phyloP scores from a whole-genome alignment of 2,888 invertebrate genomes.

The Minunthozetes semirufus region DNA sequence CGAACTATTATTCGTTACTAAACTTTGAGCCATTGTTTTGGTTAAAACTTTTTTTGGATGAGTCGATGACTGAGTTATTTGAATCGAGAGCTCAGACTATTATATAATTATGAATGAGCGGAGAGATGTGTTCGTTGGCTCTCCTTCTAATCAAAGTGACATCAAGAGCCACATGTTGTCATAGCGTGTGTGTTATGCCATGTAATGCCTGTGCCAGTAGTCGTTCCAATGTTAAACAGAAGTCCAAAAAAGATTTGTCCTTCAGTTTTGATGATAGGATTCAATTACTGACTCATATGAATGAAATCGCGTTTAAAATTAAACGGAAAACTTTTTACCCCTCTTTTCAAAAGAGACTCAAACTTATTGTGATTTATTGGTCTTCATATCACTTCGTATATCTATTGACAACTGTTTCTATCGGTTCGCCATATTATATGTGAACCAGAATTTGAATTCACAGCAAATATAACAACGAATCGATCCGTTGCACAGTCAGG shows the following conservation, averaged over 20 bases:
- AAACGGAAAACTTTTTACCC: not conserved
- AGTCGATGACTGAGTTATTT: not conserved
- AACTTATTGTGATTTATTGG: slow-evolving; percentile 5
- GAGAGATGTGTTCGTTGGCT: not conserved
- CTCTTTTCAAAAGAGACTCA: not conserved
- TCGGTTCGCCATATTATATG: slow-evolving; percentile 1
- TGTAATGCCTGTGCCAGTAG: slow-evolving; percentile 7
- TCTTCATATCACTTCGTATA: not conserved
- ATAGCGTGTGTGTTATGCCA: not conserved
- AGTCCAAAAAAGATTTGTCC: slow-evolving; percentile 22
- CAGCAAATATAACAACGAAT: not conserved
- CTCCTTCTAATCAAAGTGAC: not conserved
- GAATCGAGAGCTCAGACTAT: not conserved
- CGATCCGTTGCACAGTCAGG: not conserved
- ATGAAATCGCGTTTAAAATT: not conserved
- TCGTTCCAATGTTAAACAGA: not conserved
- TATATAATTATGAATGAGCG: not conserved
- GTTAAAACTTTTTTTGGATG: not conserved
- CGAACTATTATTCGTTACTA: not conserved
- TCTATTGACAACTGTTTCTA: not conserved
- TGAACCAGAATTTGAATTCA: not conserved
- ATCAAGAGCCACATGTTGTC: slow-evolving; percentile 19
- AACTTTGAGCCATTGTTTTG: slow-evolving; percentile 7
- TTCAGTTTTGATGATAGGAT: slow-evolving; percentile 11
- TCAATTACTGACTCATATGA: not conserved